Evolutionary conservation across 2,888 invertebrate genomes (phyloP).

Genomic region (Eupithecia centaureata): DNA sequence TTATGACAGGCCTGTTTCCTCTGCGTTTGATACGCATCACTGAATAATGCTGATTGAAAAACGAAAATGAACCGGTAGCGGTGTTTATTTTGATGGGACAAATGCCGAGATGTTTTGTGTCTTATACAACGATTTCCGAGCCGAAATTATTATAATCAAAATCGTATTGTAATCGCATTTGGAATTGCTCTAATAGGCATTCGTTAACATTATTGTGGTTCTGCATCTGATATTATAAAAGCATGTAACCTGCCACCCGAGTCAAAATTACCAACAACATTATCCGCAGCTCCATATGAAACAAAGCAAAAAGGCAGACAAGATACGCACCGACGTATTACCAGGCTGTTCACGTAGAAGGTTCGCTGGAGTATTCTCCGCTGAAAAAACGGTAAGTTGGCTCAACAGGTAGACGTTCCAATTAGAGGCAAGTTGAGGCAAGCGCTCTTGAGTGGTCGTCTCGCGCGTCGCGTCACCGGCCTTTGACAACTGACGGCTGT

Average conservation of each 20-base stretch:
- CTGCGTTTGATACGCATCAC: slow-evolving; percentile 64
- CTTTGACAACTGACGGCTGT: slow-evolving; percentile 65
- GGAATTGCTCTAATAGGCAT: neutral
- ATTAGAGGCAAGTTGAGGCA: slow-evolving; percentile 66
- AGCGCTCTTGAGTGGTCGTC: slow-evolving; percentile 71
- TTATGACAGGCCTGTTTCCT: slow-evolving; percentile 51
- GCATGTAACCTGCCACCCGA: slow-evolving; percentile 12
- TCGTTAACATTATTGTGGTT: neutral
- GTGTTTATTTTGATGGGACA: slow-evolving; percentile 51
- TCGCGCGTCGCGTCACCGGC: slow-evolving; percentile 74
- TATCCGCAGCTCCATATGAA: slow-evolving; percentile 24
- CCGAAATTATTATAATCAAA: neutral
- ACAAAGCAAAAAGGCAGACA: slow-evolving; percentile 38
- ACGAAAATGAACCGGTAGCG: slow-evolving; percentile 63
- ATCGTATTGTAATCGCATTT: neutral
- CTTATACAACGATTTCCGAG: neutral
- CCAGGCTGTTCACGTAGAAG: slow-evolving; percentile 69
- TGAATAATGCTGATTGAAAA: slow-evolving; percentile 67
- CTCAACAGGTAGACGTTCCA: slow-evolving; percentile 82
- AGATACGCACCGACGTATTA: slow-evolving; percentile 61
- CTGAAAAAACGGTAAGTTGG: slow-evolving; percentile 68
- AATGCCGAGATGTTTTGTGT: slow-evolving; percentile 46
- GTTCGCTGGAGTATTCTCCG: slow-evolving; percentile 65
- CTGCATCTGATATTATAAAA: slow-evolving; percentile 5
- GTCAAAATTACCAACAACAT: slow-evolving; percentile 35